Evolutionary conservation across 1,140 invertebrate species (phyloP).

Genomic region (Euwallacea fornicatus): DNA sequence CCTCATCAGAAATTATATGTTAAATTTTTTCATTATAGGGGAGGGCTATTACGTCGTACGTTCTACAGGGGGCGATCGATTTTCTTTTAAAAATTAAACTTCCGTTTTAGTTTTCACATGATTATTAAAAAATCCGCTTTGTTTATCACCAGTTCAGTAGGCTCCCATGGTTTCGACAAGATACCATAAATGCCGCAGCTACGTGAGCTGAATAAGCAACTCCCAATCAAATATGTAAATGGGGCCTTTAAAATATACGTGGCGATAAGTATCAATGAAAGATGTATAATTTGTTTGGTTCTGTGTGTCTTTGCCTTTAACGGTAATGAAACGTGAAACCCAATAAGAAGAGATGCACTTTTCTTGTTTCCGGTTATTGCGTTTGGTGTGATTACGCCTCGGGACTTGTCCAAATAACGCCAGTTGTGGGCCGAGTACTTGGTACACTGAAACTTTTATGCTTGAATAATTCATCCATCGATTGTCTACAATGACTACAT

Average conservation of each 20-base stretch:
- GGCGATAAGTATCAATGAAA: slow-evolving; percentile 4
- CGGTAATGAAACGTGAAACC: background rate
- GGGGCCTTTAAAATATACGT: background rate
- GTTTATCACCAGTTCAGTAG: background rate
- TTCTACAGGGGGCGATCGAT: no score
- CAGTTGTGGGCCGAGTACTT: no score
- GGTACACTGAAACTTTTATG: no score
- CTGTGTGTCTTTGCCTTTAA: slow-evolving; percentile 1
- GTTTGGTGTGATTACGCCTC: background rate
- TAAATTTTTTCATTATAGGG: no score
- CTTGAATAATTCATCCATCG: no score
- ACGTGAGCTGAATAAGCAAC: background rate
- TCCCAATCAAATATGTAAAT: slow-evolving; percentile 1
- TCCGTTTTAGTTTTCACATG: no score
- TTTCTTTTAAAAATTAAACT: no score
- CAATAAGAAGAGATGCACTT: background rate
- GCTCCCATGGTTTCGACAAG: background rate
- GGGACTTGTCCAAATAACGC: background rate
- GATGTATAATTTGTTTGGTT: background rate
- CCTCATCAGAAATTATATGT: no score
- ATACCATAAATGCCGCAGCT: background rate
- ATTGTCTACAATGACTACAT: no score
- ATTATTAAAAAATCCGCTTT: no score
- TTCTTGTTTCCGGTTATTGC: slow-evolving; percentile 4
- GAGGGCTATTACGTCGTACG: no score